phyloP scores from a whole-genome alignment of 2,888 invertebrate species.

The Nomada goodeniana region DNA sequence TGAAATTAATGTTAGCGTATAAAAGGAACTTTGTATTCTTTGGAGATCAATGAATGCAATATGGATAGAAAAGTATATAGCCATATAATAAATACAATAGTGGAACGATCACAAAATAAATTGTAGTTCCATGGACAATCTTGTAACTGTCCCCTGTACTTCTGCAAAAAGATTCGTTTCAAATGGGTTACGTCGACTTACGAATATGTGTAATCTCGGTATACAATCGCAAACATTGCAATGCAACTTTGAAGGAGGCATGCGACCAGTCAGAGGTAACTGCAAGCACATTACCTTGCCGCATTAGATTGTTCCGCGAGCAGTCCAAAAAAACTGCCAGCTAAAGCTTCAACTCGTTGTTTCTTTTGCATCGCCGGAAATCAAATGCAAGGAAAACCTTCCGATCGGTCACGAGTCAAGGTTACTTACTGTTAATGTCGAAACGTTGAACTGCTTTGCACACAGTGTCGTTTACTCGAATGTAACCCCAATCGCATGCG shows the following conservation, averaged over 20 bases:
- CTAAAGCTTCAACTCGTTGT: constrained; percentile 26
- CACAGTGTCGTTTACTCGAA: constrained; percentile 13
- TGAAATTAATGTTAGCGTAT: too few relatives aligned
- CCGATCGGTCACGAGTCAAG: constrained; percentile 44
- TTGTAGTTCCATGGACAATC: neutral
- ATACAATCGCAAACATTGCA: constrained; percentile 63
- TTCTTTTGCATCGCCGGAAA: constrained; percentile 6
- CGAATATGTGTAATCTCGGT: constrained; percentile 42
- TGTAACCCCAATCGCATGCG: constrained; percentile 62
- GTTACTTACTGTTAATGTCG: constrained; percentile 44
- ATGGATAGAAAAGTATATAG: too few relatives aligned
- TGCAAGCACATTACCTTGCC: constrained; percentile 55
- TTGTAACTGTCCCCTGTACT: neutral
- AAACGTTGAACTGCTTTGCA: constrained; percentile 18
- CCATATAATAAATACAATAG: too few relatives aligned
- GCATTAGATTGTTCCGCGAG: constrained; percentile 46
- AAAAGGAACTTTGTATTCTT: too few relatives aligned
- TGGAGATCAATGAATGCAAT: too few relatives aligned
- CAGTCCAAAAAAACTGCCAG: constrained; percentile 28
- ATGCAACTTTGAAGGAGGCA: constrained; percentile 45
- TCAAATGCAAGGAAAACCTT: constrained; percentile 33
- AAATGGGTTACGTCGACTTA: constrained; percentile 34
- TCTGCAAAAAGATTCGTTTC: constrained; percentile 10
- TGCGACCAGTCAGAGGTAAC: constrained; percentile 60
- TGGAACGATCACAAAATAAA: neutral